Conservation (phyloP, 2,888 invertebrate genomes). For the Strigamia crassipes region DNA sequence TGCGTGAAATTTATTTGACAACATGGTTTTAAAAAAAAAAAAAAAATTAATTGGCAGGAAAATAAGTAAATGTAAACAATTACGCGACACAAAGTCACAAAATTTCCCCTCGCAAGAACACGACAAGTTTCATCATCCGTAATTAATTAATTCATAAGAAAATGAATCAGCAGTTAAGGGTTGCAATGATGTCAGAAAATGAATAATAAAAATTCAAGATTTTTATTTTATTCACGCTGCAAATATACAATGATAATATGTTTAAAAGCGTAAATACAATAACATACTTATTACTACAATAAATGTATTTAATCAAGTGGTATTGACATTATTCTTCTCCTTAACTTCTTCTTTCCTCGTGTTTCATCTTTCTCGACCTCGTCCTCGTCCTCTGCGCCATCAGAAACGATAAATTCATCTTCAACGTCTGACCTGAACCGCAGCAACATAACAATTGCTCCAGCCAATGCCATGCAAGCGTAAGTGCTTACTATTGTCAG, state of each 20-base stretch:
- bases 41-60: not conserved
- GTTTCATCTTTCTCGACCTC: not conserved
- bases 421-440: not conserved
- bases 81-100: no score
- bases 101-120: no score
- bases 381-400: not conserved
- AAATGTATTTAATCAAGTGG: not conserved
- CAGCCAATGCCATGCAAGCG: not conserved
- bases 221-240: no score
- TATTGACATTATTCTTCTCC: constrained; percentile 10
- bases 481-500: not conserved
- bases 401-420: not conserved
- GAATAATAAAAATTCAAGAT: no score
- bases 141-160: no score
- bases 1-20: not conserved
- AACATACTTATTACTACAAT: not conserved
- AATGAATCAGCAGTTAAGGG: no score
- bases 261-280: no score
- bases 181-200: no score
- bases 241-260: no score
- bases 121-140: no score
- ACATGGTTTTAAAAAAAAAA: not conserved
- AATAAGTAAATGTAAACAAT: no score
- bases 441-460: not conserved
- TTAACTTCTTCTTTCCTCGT: not conserved